These are phyloP conservation scores for Ageneiosus marmoratus DNA, from an alignment of 2,113 vertebrate species.

Conservation along the genomic window DNA sequence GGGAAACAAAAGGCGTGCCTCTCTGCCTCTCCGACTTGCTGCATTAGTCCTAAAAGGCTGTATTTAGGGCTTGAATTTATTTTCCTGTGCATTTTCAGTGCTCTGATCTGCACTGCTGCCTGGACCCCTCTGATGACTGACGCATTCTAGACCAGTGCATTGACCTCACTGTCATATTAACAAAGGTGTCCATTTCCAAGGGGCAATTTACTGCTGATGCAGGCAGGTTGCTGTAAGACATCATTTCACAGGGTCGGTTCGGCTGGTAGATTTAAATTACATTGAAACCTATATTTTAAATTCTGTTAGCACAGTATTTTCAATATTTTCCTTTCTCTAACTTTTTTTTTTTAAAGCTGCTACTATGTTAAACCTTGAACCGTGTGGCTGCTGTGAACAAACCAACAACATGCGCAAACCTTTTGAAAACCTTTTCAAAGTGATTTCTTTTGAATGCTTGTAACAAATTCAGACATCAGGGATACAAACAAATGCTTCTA, in stretches of 20 bases:
- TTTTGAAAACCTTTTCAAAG: neutral
- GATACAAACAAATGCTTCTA: neutral
- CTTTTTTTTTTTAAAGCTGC: neutral
- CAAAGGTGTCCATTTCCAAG: conserved; percentile 35
- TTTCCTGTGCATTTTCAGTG: conserved; percentile 38
- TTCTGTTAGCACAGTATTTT: neutral
- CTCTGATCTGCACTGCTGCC: conserved; percentile 7
- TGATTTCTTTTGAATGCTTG: neutral
- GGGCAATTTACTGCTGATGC: conserved; percentile 37
- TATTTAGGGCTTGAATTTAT: conserved; percentile 42
- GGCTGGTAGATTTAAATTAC: conserved; percentile 25
- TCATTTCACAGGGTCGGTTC: conserved; percentile 25
- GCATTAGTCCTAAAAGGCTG: conserved; percentile 36
- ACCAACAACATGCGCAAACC: neutral
- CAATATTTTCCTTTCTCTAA: neutral
- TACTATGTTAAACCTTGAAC: conserved; percentile 10
- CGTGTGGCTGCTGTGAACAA: neutral
- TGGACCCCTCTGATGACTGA: conserved; percentile 12
- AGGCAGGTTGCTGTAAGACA: conserved; percentile 18
- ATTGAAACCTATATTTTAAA: too few species aligned
- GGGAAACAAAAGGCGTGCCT: conserved; percentile 25
- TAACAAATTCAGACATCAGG: neutral
- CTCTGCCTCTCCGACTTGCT: neutral
- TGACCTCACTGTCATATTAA: conserved; percentile 43
- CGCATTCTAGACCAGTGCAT: conserved; percentile 35